Conservation (phyloP, 2,797 vertebrate genomes). For the Neopelma chrysocephalum region DNA sequence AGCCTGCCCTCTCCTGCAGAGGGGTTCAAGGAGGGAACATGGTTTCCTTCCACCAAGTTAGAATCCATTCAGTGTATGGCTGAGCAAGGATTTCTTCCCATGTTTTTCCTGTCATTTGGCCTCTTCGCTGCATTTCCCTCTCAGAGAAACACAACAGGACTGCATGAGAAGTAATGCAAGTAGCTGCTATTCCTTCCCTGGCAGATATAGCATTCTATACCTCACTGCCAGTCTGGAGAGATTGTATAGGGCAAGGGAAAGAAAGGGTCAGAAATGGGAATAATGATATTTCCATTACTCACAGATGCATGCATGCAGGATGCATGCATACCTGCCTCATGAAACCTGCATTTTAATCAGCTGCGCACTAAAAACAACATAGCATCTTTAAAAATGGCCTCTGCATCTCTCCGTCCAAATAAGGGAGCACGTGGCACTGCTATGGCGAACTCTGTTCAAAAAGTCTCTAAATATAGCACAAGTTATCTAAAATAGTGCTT, state of each 20-base stretch:
- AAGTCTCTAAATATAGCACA: not conserved
- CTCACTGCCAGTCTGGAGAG: not conserved
- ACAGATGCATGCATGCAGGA: not conserved
- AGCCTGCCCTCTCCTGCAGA: not conserved
- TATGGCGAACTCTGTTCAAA: not conserved
- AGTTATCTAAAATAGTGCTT: not conserved
- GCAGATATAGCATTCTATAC: not conserved
- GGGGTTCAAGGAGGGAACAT: not conserved
- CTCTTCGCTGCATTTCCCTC: rapidly evolving
- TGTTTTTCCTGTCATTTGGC: not conserved
- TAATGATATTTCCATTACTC: not conserved
- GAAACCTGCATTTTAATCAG: not conserved
- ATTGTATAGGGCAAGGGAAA: rapidly evolving
- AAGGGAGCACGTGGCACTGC: not conserved
- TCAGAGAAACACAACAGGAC: not conserved
- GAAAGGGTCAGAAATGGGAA: not conserved
- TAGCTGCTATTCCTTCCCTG: not conserved
- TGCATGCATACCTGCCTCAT: not conserved
- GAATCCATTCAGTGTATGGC: not conserved
- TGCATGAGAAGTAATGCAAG: not conserved
- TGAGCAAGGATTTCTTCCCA: not conserved
- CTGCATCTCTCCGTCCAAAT: not conserved
- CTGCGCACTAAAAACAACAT: not conserved
- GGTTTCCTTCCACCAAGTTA: not conserved
- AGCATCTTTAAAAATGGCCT: not conserved